phyloP scores from a whole-genome alignment of 2,888 invertebrate genomes.

The Heteropelma amictum region DNA sequence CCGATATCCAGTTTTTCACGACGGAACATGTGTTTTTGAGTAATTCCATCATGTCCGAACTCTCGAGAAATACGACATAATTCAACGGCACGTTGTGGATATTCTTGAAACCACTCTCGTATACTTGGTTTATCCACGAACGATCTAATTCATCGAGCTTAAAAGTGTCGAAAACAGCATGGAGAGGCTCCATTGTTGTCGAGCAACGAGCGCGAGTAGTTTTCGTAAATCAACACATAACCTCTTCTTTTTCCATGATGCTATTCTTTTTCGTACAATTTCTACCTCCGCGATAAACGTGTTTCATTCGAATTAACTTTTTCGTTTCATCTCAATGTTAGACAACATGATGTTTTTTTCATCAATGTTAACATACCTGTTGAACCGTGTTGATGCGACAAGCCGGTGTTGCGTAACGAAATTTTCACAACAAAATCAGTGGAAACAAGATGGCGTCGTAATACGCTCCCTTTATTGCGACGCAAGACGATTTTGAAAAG shows the following conservation, averaged over 20 bases:
- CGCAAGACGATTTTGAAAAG: not conserved
- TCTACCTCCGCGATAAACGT: no score
- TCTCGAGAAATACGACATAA: conserved; percentile 78
- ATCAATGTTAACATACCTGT: conserved; percentile 6
- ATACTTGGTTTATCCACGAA: conserved; percentile 81
- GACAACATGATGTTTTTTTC: no score
- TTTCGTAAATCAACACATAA: conserved; percentile 13
- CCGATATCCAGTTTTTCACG: conserved; percentile 65
- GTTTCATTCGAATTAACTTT: not conserved
- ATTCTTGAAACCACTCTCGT: conserved; percentile 81
- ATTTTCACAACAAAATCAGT: not conserved
- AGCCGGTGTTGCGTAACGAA: not conserved
- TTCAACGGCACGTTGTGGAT: conserved; percentile 79
- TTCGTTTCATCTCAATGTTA: no score
- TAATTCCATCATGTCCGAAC: conserved; percentile 63
- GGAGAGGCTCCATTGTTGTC: conserved; percentile 68
- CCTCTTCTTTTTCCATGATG: conserved; percentile 15
- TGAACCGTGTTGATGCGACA: not conserved
- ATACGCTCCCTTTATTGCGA: no score
- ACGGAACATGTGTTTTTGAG: conserved; percentile 63
- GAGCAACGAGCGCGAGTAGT: not conserved
- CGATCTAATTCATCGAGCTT: conserved; percentile 77
- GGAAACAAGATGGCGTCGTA: not conserved
- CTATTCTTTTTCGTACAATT: not conserved
- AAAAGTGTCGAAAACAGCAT: conserved; percentile 67